Evolutionary conservation across 2,113 vertebrate genomes (phyloP).

Genomic region (Dromas ardeola): DNA sequence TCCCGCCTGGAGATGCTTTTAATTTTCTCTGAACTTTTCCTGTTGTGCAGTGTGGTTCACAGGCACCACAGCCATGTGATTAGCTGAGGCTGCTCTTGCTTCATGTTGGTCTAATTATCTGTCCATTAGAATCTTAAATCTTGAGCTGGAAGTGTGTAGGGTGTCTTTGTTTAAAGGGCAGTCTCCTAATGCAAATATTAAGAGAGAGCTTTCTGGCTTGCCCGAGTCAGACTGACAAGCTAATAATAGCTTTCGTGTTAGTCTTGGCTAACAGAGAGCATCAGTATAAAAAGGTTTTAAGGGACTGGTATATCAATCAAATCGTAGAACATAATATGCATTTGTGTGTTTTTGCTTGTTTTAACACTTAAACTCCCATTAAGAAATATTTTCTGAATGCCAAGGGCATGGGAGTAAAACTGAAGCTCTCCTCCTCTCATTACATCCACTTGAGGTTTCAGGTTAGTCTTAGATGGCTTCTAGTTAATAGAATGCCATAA

Average conservation of each 20-base stretch:
- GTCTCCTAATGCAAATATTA: slow-evolving; percentile 73
- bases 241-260: slow-evolving; percentile 61
- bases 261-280: slow-evolving; percentile 20
- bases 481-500: slow-evolving; percentile 2
- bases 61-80: slow-evolving; percentile 45
- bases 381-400: not conserved
- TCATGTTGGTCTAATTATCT: slow-evolving; percentile 73
- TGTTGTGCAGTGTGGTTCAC: slow-evolving; percentile 21
- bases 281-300: slow-evolving; percentile 16
- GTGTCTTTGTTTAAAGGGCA: slow-evolving; percentile 75
- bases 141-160: slow-evolving; percentile 56
- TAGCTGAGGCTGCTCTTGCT: slow-evolving; percentile 65
- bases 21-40: slow-evolving; percentile 54
- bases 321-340: not conserved
- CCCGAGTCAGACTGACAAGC: slow-evolving; percentile 28
- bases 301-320: slow-evolving; percentile 24
- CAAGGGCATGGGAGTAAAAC: not conserved
- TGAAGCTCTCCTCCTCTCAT: not conserved
- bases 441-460: slow-evolving; percentile 1
- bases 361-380: slow-evolving; percentile 67
- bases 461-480: not conserved
- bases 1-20: slow-evolving; percentile 55
- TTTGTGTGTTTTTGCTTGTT: slow-evolving; percentile 29
- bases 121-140: slow-evolving; percentile 73
- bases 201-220: slow-evolving; percentile 53